These are phyloP conservation scores for Acipenser ruthenus DNA, from an alignment of 2,797 vertebrate genomes.

Conservation along the genomic window DNA sequence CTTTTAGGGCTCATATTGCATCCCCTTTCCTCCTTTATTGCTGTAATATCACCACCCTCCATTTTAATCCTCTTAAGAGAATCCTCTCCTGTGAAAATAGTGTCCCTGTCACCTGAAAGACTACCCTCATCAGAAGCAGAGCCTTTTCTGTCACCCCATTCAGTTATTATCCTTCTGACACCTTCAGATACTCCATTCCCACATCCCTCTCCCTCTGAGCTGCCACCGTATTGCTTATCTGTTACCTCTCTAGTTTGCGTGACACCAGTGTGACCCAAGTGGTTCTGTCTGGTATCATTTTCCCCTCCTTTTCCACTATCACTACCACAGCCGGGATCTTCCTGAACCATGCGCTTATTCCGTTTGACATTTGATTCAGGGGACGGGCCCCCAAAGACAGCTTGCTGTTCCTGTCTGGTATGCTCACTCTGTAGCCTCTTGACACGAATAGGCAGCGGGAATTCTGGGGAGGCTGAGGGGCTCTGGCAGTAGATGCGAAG, in stretches of 20 bases:
- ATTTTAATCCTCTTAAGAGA: constrained; percentile 21
- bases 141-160: too few relatives aligned
- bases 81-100: neutral
- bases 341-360: constrained; percentile 8
- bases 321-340: neutral
- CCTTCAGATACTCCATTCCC: neutral
- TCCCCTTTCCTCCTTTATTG: constrained; percentile 30
- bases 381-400: too few relatives aligned
- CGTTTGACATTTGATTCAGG: too few relatives aligned
- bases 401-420: too few relatives aligned
- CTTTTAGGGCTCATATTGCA: neutral
- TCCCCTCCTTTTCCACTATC: constrained; percentile 23
- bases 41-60: constrained; percentile 24
- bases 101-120: neutral
- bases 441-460: constrained; percentile 67
- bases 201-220: neutral
- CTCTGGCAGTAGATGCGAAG: constrained; percentile 91
- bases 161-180: neutral
- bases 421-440: constrained; percentile 38
- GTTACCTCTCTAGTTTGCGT: constrained; percentile 29
- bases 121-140: neutral
- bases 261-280: constrained; percentile 10
- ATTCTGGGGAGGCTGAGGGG: constrained; percentile 71
- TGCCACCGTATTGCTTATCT: neutral
- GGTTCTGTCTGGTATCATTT: neutral